phyloP scores from a whole-genome alignment of 2,797 vertebrate species.

The Galago senegalensis region DNA sequence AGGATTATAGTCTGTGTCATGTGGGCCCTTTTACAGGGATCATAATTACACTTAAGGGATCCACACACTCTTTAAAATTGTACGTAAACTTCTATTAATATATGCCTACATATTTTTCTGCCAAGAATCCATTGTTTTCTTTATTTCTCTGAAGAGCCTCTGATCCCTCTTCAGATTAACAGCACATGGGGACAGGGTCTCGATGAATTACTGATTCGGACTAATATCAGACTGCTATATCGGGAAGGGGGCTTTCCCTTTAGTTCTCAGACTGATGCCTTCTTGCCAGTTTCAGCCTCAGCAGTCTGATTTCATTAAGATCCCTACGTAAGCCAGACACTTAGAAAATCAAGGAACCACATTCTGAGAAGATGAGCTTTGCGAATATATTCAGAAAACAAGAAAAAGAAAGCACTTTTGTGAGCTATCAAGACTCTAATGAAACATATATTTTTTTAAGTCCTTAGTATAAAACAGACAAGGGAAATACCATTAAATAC shows the following conservation, averaged over 20 bases:
- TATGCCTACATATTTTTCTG: neutral
- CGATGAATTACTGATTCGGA: neutral
- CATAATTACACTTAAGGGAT: neutral
- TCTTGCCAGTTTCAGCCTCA: neutral
- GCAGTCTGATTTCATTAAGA: neutral
- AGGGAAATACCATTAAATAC: neutral
- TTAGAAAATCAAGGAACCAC: slow-evolving; percentile 59
- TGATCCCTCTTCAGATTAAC: neutral
- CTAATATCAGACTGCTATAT: neutral
- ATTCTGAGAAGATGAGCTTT: slow-evolving; percentile 25
- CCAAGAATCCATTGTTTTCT: neutral
- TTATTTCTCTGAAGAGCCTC: slow-evolving; percentile 5
- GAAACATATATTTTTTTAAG: neutral
- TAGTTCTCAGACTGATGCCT: neutral
- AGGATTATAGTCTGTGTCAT: neutral
- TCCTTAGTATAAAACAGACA: neutral
- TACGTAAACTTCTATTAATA: neutral
- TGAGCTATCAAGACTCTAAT: neutral
- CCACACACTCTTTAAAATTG: neutral
- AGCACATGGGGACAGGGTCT: neutral
- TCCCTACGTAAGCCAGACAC: slow-evolving; percentile 10
- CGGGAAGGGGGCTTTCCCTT: neutral
- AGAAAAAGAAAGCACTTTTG: neutral
- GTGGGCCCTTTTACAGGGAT: neutral
- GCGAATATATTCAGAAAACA: neutral